Percentiles rank a stretch among this genome's conserved stretches.
Evolutionary conservation across 2,797 vertebrate genomes (phyloP).

Genomic region (Hoplostethus atlanticus): DNA sequence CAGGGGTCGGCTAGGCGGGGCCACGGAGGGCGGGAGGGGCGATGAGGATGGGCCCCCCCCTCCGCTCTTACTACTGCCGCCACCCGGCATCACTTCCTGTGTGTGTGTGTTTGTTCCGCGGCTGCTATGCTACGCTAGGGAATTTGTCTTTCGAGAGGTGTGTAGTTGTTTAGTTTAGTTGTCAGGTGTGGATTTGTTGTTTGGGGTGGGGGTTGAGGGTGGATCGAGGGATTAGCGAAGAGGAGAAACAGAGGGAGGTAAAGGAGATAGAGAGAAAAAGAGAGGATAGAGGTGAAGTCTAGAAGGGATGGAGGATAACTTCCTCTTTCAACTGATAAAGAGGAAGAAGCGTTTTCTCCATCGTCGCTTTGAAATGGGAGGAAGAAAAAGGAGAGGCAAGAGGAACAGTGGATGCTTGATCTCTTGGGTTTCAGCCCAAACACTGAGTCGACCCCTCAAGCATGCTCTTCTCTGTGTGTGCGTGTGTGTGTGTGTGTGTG

Average conservation of each 20-base stretch:
- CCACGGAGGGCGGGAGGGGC: constrained; percentile 77
- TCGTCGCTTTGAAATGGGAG: background rate
- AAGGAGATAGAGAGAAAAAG: background rate
- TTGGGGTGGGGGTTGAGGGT: background rate
- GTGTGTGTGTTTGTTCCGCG: background rate
- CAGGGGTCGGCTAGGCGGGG: constrained; percentile 85
- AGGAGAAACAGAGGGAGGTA: background rate
- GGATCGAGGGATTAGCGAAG: background rate
- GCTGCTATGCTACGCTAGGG: too few relatives aligned
- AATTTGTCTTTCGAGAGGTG: constrained; percentile 27
- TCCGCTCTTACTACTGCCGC: constrained; percentile 79
- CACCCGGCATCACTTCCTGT: constrained; percentile 82
- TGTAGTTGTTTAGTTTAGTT: background rate
- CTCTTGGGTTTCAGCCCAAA: constrained; percentile 2
- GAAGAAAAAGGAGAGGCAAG: background rate
- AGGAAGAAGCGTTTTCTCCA: background rate
- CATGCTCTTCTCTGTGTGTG: constrained; percentile 16
- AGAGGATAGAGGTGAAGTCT: too few relatives aligned
- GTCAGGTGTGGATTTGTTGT: background rate
- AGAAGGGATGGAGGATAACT: background rate
- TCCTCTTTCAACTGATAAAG: too few relatives aligned
- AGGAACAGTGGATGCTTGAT: constrained; percentile 13
- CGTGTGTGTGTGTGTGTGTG: constrained; percentile 4
- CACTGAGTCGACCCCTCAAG: constrained; percentile 6
- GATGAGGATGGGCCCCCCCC: constrained; percentile 83